Evolutionary conservation across 2,888 invertebrate genomes (phyloP).

Genomic region (Cryptocephalus moraei): DNA sequence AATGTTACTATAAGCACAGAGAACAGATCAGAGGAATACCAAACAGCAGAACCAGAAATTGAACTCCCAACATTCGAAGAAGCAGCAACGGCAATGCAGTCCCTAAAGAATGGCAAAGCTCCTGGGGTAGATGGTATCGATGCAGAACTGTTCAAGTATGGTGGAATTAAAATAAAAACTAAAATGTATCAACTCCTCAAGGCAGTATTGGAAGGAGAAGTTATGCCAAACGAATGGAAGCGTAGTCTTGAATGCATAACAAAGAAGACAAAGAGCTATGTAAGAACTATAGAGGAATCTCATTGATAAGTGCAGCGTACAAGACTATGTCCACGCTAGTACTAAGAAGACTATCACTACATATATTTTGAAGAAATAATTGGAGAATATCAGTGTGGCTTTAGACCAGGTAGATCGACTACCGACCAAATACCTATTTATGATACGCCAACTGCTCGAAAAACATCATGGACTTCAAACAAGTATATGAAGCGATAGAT

Average conservation of each 20-base stretch:
- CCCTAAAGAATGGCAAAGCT: too few relatives aligned
- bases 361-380: not conserved
- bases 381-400: not conserved
- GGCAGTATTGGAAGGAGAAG: not conserved
- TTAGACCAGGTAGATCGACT: not conserved
- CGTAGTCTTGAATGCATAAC: not conserved
- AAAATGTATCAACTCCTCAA: not conserved
- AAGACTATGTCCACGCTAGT: not conserved
- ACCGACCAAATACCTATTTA: not conserved
- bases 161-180: not conserved
- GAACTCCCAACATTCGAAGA: not conserved
- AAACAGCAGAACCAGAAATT: slow-evolving; percentile 1
- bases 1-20: too few relatives aligned
- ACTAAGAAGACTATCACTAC: not conserved
- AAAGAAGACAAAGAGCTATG: not conserved
- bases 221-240: not conserved
- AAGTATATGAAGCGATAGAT: not conserved
- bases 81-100: not conserved
- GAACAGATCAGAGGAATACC: not conserved
- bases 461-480: not conserved
- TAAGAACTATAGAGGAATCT: not conserved
- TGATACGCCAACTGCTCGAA: not conserved
- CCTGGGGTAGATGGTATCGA: not conserved
- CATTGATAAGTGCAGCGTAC: not conserved
- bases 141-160: not conserved